Conservation (phyloP, 2,888 invertebrate genomes). For the Protodeltote pygarga region DNA sequence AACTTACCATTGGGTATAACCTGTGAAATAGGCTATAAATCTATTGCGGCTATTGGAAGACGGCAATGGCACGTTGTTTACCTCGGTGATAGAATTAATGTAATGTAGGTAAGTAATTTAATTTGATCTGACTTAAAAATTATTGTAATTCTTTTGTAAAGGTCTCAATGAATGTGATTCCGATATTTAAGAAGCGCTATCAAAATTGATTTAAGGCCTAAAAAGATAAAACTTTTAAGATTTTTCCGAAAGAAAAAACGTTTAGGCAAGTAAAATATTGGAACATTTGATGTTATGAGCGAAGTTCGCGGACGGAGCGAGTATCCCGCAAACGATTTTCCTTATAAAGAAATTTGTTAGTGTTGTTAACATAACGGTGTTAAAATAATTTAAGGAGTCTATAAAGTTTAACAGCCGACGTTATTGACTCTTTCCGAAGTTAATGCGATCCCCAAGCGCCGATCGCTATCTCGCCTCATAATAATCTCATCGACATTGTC, state of each 20-base stretch:
- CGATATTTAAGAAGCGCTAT: conserved; percentile 42
- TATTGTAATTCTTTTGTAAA: conserved; percentile 7
- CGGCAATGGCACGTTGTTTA: too few relatives aligned
- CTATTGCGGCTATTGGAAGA: too few relatives aligned
- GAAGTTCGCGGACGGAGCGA: conserved; percentile 57
- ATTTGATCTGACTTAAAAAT: neutral
- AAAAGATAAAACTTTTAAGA: conserved; percentile 51
- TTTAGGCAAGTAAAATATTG: conserved; percentile 63
- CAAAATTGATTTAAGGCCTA: conserved; percentile 50
- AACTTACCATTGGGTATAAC: too few relatives aligned
- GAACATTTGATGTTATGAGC: conserved; percentile 66
- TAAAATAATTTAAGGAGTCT: conserved; percentile 78
- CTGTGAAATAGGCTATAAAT: too few relatives aligned
- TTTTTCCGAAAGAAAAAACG: conserved; percentile 51
- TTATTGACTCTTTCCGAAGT: conserved; percentile 73
- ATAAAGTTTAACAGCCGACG: conserved; percentile 78
- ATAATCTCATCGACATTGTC: conserved; percentile 72
- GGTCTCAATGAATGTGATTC: conserved; percentile 24
- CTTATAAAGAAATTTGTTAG: conserved; percentile 75
- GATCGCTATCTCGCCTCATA: conserved; percentile 63
- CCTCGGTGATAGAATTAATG: too few relatives aligned
- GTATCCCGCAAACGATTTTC: conserved; percentile 62
- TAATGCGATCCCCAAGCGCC: conserved; percentile 70
- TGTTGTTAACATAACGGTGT: conserved; percentile 75
- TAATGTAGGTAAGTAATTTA: conserved; percentile 1